Evolutionary conservation across 1,140 invertebrate species (phyloP).

Genomic region (Euborellia annulipes): DNA sequence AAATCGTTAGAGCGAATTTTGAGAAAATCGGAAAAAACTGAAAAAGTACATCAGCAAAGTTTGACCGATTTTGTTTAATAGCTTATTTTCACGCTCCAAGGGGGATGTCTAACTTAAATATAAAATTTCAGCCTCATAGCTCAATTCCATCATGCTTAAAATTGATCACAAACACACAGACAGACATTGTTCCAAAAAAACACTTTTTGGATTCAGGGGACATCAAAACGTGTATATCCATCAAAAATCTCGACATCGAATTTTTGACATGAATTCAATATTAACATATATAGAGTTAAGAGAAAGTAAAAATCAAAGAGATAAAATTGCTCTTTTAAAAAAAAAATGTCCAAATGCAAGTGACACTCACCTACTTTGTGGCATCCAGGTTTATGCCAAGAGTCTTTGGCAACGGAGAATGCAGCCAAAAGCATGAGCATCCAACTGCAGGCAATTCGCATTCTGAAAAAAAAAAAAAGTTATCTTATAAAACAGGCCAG

Average conservation of each 20-base stretch:
- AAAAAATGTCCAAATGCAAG: background rate
- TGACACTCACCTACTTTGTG: slow-evolving; percentile 40
- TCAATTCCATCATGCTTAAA: no score
- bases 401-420: slow-evolving; percentile 16
- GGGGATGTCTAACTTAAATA: no score
- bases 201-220: background rate
- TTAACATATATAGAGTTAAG: background rate
- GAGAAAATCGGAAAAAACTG: no score
- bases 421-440: no score
- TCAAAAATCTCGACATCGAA: background rate
- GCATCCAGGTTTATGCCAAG: slow-evolving; percentile 40
- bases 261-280: background rate
- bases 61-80: no score
- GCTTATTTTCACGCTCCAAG: background rate
- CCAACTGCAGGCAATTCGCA: no score
- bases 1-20: no score
- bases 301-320: background rate
- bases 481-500: no score
- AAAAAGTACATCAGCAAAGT: no score
- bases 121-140: no score
- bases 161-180: no score
- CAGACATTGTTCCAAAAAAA: background rate
- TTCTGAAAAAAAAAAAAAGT: no score
- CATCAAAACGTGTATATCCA: background rate
- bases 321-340: background rate